phyloP scores from a whole-genome alignment of 2,113 vertebrate genomes.

The Brachypteracias leptosomus region DNA sequence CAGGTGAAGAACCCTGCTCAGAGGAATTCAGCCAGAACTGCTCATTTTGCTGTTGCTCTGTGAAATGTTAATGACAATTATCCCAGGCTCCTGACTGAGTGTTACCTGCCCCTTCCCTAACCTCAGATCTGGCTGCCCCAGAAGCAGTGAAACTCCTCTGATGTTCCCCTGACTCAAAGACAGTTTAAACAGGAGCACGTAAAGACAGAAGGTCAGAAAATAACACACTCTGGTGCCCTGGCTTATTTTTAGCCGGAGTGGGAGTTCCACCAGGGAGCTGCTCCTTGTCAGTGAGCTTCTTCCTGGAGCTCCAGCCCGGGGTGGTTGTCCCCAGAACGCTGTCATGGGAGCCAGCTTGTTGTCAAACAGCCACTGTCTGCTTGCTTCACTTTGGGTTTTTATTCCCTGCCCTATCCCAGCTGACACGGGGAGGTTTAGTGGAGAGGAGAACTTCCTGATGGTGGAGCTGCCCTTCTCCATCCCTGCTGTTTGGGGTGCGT shows the following conservation, averaged over 20 bases:
- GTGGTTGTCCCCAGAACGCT: no score
- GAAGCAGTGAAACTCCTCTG: fast-evolving
- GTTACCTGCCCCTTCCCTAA: fast-evolving
- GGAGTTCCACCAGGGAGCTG: neutral
- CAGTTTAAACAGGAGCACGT: fast-evolving
- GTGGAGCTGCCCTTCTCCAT: fast-evolving
- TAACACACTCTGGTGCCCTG: fast-evolving
- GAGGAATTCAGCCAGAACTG: fast-evolving
- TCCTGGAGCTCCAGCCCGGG: no score
- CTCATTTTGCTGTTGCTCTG: neutral
- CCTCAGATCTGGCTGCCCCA: no score
- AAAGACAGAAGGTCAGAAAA: neutral
- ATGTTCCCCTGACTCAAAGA: fast-evolving
- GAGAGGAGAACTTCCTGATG: neutral
- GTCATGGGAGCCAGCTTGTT: fast-evolving
- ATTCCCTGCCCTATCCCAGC: neutral
- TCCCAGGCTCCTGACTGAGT: fast-evolving
- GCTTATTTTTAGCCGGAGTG: neutral
- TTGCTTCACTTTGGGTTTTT: neutral
- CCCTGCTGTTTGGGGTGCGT: fast-evolving
- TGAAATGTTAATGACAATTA: fast-evolving
- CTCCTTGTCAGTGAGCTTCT: fast-evolving
- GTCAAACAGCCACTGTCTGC: neutral
- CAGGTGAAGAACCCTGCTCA: neutral
- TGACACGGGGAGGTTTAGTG: fast-evolving